Base-by-base conservation (phyloP, 2,113 vertebrate species). In the Barnardius zonarius region DNA sequence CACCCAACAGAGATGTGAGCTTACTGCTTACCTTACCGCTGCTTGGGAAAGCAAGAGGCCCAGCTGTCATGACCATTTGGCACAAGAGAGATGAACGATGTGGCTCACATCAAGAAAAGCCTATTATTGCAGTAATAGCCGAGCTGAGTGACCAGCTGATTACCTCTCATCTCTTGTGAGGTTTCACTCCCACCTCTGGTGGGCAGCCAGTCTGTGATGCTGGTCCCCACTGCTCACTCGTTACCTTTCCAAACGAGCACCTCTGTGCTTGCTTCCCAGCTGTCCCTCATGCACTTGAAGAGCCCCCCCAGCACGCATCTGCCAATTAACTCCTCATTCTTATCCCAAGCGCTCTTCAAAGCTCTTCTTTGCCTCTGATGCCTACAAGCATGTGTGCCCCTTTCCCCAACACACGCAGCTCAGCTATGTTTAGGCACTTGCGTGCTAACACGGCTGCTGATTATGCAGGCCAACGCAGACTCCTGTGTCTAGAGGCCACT, bases 241-340 rank as follows among this genome's bases (percentile, higher is more conserved):
- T 91, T 89, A 83, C 80, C 80, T 6, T 88, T 86, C 61, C 18
- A 70, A 74, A 89, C 1, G 1, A 91, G 69, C 69, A 84, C 27
- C 83, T 91, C 86, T 8, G 68, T 17, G 43, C 57, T 86, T 80
- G 67, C 72, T 57, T 80, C 75, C 90, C 70, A 2, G 5, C 72
- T 59, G 72, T 80, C 66, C 54, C 77, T 88, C 92, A 8, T 3
- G n/a, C 49, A 46, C 76, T 80, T 69, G 41, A 92, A 92, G 83
- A 90, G 54, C n/a, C 46, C 68, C 68, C 90, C 86, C 37, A 59
- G 77, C 77, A 93, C 0, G 9, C 1, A 67, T 49, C 62, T 86
- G 86, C 91, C 81, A 92, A 91, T 95, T 89, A 92, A 76, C 59
- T 87, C 74, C 52, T 91, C 70, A 14, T 62, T 73, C 81, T 66